A percentile compares a stretch with the other conserved stretches of the same genome.
phyloP scores from a whole-genome alignment of 1,140 invertebrate genomes.

The Hesperophylax magnus region DNA sequence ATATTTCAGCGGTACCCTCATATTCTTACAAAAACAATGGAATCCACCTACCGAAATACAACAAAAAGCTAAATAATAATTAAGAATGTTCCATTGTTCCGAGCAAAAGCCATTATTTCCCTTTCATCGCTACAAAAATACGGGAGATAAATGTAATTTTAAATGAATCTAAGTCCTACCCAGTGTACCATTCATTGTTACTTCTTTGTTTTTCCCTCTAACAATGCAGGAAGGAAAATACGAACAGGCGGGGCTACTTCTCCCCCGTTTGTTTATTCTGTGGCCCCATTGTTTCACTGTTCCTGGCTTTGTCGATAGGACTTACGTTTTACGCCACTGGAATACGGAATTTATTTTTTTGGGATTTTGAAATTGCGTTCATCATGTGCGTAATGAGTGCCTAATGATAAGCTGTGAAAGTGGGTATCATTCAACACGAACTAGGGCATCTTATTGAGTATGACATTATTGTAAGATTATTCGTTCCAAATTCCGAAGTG shows the following conservation, averaged over 20 bases:
- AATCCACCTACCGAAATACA: background rate
- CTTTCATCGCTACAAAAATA: slow-evolving; percentile 25
- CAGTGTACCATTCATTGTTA: slow-evolving; percentile 25
- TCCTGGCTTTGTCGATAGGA: slow-evolving; percentile 27
- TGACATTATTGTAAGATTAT: no score
- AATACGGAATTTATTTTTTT: slow-evolving; percentile 14
- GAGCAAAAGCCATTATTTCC: slow-evolving; percentile 22
- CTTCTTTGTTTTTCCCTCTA: slow-evolving; percentile 19
- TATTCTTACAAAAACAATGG: slow-evolving; percentile 2
- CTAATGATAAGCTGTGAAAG: no score
- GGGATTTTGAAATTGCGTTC: background rate
- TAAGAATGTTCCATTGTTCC: slow-evolving; percentile 38
- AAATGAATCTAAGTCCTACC: slow-evolving; percentile 47
- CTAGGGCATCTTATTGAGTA: no score
- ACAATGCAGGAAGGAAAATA: slow-evolving; percentile 44
- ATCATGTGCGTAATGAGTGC: background rate
- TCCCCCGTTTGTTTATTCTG: slow-evolving; percentile 30
- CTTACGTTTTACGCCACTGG: background rate
- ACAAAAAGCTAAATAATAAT: slow-evolving; percentile 46
- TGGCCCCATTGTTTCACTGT: slow-evolving; percentile 7
- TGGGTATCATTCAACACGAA: no score
- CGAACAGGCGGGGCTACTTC: slow-evolving; percentile 16
- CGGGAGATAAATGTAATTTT: slow-evolving; percentile 52
- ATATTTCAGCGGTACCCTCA: no score
- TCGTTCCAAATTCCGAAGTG: no score